Evolutionary conservation across 2,797 vertebrate genomes (phyloP), one percentile per base, ranked within the genome.

Genomic region (Odontamblyopus lacepedii): DNA sequence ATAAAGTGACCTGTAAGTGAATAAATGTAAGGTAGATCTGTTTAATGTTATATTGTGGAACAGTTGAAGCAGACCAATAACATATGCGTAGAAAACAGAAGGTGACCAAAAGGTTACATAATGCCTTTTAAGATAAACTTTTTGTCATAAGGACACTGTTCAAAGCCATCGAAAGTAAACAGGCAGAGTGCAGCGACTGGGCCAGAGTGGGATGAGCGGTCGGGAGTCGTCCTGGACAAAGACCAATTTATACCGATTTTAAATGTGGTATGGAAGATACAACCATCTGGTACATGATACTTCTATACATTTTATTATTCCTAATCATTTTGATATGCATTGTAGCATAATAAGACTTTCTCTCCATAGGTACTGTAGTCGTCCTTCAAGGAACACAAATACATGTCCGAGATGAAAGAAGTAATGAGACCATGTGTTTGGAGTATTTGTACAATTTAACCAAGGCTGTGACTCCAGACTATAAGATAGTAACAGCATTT

Each of bases 371-470:
- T 16, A 62, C 74, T 35, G 8, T 86, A 44, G 0, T 0, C 0
- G 1, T 0, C 0, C 70, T 93, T 7, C 0, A 0, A 0, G 92
- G 92, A 69, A 85, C 89, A 5, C 70, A 87, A 75, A 84, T 93
- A 53, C 70, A 59, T 30, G 81, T 95, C 74, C 44, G 74, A 66
- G 92, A 94, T 72, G 19, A 84, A 76, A 75, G 2, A 30, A 90
- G 83, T 67, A 90, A 91, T 78, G 65, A 83, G 38, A 90, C 79
- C 53, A 4, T 91, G 9, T 94, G 92, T 77, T 72, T 92, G 72
- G 73, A 70, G 51, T 93, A 89, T 74, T 72, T 74, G 26, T 92
- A 89, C 70, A 75, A n/a, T 0, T 41, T 92, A 7, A 0, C 0
- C 3, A 0, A 0, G 1, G 8, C 60, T 15, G 11, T 5, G 3